Evolutionary conservation across 2,797 vertebrate species (phyloP).

Genomic region (Macroramphosus scolopax): DNA sequence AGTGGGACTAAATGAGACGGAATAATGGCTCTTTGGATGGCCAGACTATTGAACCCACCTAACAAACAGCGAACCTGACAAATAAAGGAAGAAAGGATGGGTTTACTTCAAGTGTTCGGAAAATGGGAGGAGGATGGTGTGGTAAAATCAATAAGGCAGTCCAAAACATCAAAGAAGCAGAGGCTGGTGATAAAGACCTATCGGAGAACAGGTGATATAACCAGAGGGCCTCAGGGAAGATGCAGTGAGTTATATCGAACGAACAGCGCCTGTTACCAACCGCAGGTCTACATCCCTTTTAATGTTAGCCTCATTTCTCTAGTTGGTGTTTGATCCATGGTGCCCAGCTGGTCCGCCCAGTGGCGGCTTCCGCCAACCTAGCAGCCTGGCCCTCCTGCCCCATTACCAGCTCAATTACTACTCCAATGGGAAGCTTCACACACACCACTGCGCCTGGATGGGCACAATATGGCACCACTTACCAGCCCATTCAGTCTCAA

Average conservation of each 20-base stretch:
- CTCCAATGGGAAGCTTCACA: slow-evolving; percentile 68
- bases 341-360: slow-evolving; percentile 63
- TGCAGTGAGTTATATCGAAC: slow-evolving; percentile 19
- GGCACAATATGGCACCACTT: slow-evolving; percentile 80
- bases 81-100: slow-evolving; percentile 29
- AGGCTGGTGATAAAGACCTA: slow-evolving; percentile 30
- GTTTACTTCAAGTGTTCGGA: slow-evolving; percentile 19
- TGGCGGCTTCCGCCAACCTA: slow-evolving; percentile 53
- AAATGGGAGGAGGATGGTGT: slow-evolving; percentile 13
- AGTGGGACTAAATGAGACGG: slow-evolving; percentile 58
- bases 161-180: slow-evolving; percentile 14
- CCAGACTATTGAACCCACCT: slow-evolving; percentile 36
- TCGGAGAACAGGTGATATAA: slow-evolving; percentile 14
- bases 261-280: slow-evolving; percentile 25
- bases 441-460: slow-evolving; percentile 71
- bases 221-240: slow-evolving; percentile 7
- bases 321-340: slow-evolving; percentile 66
- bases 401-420: slow-evolving; percentile 76
- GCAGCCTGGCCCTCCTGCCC: slow-evolving; percentile 65
- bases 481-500: slow-evolving; percentile 65
- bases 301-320: slow-evolving; percentile 30
- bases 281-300: slow-evolving; percentile 3
- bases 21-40: slow-evolving; percentile 61
- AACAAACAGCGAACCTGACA: slow-evolving; percentile 50
- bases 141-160: slow-evolving; percentile 31